phyloP scores from a whole-genome alignment of 2,888 invertebrate species.

The Chelonus formosanus region DNA sequence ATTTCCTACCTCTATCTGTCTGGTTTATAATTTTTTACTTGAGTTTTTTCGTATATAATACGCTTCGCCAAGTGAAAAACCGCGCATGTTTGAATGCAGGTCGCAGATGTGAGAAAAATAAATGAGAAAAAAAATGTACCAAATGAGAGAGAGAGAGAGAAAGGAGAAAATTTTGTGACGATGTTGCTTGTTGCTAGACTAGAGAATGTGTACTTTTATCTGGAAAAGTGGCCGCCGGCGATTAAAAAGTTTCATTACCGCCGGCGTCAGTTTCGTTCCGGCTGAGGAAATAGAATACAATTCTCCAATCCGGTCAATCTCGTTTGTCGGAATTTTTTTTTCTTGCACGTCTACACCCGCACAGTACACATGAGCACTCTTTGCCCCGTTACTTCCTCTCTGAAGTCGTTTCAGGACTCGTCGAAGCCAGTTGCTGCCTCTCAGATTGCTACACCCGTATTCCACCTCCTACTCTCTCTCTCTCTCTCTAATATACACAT shows the following conservation, averaged over 20 bases:
- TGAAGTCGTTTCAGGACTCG: conserved; percentile 21
- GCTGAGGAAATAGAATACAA: conserved; percentile 48
- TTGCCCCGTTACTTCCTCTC: not conserved
- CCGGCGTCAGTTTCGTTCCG: conserved; percentile 47
- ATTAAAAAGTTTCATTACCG: conserved; percentile 55
- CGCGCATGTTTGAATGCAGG: conserved; percentile 21
- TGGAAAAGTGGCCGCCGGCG: conserved; percentile 47
- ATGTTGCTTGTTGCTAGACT: conserved; percentile 14
- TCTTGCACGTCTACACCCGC: conserved; percentile 17
- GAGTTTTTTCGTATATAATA: conserved; percentile 7
- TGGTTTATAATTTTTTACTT: not conserved
- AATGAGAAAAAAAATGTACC: conserved; percentile 21
- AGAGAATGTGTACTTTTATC: conserved; percentile 34
- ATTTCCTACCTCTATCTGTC: not conserved
- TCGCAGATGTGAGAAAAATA: conserved; percentile 17
- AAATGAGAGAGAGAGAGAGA: conserved; percentile 1
- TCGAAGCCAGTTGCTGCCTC: conserved; percentile 27
- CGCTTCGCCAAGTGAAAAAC: conserved; percentile 28
- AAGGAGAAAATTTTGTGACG: conserved; percentile 5
- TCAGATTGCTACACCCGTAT: conserved; percentile 20
- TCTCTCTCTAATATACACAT: too few relatives aligned
- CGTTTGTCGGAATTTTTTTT: conserved; percentile 44
- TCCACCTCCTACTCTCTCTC: not conserved
- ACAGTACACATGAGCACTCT: conserved; percentile 12
- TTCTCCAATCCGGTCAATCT: conserved; percentile 48